Percentiles rank a stretch among this genome's conserved stretches.
Evolutionary conservation across 2,888 invertebrate species (phyloP).

Genomic region (Dryadula phaetusa): DNA sequence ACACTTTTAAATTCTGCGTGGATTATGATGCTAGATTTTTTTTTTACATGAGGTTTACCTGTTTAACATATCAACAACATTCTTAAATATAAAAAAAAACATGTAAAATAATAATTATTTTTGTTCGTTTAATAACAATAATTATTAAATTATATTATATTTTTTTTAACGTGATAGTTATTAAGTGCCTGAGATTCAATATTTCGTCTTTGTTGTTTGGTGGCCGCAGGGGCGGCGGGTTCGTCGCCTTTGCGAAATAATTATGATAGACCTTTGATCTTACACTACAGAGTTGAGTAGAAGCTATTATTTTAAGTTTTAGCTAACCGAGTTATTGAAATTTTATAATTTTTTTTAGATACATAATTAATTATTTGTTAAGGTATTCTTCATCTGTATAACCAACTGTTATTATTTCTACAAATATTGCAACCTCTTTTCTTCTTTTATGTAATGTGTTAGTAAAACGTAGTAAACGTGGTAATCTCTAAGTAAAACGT

Average conservation of each 20-base stretch:
- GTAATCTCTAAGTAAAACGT: no score
- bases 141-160: background rate
- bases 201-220: slow-evolving; percentile 4
- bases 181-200: background rate
- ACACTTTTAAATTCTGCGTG: slow-evolving; percentile 3
- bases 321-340: background rate
- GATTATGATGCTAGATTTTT: background rate
- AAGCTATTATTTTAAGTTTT: background rate
- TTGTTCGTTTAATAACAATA: no score
- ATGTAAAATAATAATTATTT: no score
- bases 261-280: slow-evolving; percentile 16
- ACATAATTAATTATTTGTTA: no score
- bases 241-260: slow-evolving; percentile 14
- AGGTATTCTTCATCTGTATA: no score
- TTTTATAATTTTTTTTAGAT: background rate
- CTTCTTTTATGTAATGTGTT: no score
- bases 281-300: background rate
- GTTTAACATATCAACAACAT: no score
- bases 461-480: no score
- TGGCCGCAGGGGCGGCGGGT: slow-evolving; percentile 4
- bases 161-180: background rate
- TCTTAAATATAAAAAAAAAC: no score
- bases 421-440: no score
- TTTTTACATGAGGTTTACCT: no score
- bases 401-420: no score